A percentile compares a stretch with the other conserved stretches of the same genome.
Evolutionary conservation across 1,140 invertebrate genomes (phyloP).

Genomic region (Drosophila lacteicornis): DNA sequence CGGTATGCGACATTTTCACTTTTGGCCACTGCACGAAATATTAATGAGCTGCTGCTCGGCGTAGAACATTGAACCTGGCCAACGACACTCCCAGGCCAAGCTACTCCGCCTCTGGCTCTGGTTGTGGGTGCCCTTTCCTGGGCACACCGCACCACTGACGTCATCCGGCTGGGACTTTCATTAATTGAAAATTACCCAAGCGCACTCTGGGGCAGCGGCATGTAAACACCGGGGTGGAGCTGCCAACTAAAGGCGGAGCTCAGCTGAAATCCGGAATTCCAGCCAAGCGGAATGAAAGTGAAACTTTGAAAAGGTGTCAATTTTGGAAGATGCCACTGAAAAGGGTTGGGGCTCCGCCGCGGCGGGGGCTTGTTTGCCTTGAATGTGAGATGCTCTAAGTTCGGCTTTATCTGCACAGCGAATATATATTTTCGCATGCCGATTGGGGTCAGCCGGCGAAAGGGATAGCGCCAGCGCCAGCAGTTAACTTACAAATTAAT

Average conservation of each 20-base stretch:
- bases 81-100: constrained; percentile 31
- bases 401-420: constrained; percentile 30
- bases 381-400: constrained; percentile 49
- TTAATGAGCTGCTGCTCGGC: constrained; percentile 57
- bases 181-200: constrained; percentile 83
- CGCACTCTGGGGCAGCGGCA: constrained; percentile 45
- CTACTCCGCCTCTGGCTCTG: neutral
- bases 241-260: constrained; percentile 36
- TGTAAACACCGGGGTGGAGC: constrained; percentile 41
- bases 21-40: constrained; percentile 69
- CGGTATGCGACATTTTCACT: constrained; percentile 84
- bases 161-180: constrained; percentile 70
- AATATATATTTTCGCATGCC: constrained; percentile 40
- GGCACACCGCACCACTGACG: constrained; percentile 53
- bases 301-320: constrained; percentile 81
- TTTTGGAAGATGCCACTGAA: constrained; percentile 64
- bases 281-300: constrained; percentile 73
- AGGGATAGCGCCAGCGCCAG: constrained; percentile 16
- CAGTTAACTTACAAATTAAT: constrained; percentile 38
- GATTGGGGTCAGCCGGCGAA: constrained; percentile 55
- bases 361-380: constrained; percentile 44
- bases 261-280: constrained; percentile 66
- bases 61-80: constrained; percentile 67
- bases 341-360: constrained; percentile 41
- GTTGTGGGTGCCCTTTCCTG: constrained; percentile 48